A percentile compares a stretch with the other conserved stretches of the same genome.
phyloP scores from a whole-genome alignment of 2,113 vertebrate species.

The Grammomys surdaster region DNA sequence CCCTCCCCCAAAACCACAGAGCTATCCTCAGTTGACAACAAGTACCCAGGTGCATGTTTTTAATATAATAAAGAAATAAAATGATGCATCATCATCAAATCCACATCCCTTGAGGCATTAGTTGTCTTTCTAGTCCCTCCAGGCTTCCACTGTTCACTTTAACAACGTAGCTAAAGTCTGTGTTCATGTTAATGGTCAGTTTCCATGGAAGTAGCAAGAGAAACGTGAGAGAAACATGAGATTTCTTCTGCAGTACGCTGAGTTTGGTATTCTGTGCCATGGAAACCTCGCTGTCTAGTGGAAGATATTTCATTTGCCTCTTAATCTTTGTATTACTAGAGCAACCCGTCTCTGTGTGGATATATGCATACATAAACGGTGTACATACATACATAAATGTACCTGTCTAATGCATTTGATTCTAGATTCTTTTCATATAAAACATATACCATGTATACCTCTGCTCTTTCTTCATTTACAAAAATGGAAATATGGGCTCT shows the following conservation, averaged over 20 bases:
- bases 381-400: not conserved
- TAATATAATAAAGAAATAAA: not conserved
- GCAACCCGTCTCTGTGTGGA: not conserved
- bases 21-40: not conserved
- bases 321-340: conserved; percentile 19
- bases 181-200: not conserved
- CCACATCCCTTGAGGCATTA: not conserved
- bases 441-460: not conserved
- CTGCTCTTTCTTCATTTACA: conserved; percentile 43
- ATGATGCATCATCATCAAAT: not conserved
- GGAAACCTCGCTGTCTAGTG: not conserved
- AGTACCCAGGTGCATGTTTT: not conserved
- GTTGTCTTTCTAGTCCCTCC: not conserved
- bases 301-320: not conserved
- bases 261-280: not conserved
- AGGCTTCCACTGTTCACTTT: not conserved
- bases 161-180: not conserved
- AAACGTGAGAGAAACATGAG: conserved; percentile 27
- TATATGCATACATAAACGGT: not conserved
- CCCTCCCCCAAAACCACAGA: not conserved
- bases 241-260: not conserved
- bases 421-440: conserved; percentile 35
- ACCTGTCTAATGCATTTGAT: not conserved
- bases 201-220: not conserved
- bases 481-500: conserved; percentile 26